Evolutionary conservation across 2,888 invertebrate species (phyloP), one percentile per base, ranked within the genome.

Genomic region (Apotomis turbidana): DNA sequence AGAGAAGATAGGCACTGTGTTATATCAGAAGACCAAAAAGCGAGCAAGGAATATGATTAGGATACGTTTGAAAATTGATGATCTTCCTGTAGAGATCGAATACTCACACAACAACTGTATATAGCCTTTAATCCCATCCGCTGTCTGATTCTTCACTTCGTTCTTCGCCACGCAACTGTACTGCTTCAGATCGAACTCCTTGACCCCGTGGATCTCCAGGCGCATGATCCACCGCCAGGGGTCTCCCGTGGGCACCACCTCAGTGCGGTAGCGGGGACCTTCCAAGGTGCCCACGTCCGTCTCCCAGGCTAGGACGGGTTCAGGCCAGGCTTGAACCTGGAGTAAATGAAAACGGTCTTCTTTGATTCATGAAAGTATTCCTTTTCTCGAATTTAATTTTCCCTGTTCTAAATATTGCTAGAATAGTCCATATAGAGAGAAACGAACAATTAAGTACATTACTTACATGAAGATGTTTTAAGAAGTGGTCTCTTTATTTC

Each of bases 161-260:
- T 98, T 98, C 85, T 97, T 97, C 71, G 96, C 96, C 68, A 97
- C 95, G 83, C 98, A 98, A 83, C 96, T 95, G 87, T 98, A 98
- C 75, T 95, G 94, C 13, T 96, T 95, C 70, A 96, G 94, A 84
- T 98, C 98, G 68, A 94, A 90, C 5, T 94, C 90, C 54, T 94
- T 94, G 52, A 97, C 90, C 74, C 95, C 94, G 0, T 95, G 95
- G 64, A 98, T 95, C 81, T 96, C 97, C 60, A 98, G 90, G 72
- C 95, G 95, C 97, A 97, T 97, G 81, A 95, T 95, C 76, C 96
- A 95, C 86, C 97, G 94, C 90, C 95, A 95, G 0, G 90, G 87
- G 13, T 90, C 90, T 0, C 81, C 83, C 0, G 90, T 90, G 9
- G 88, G 73, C 1, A 81, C 76, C 55, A 90, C 88, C 54, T 93